Evolutionary conservation across 2,888 invertebrate genomes (phyloP).

Genomic region (Watsonalla cultraria): DNA sequence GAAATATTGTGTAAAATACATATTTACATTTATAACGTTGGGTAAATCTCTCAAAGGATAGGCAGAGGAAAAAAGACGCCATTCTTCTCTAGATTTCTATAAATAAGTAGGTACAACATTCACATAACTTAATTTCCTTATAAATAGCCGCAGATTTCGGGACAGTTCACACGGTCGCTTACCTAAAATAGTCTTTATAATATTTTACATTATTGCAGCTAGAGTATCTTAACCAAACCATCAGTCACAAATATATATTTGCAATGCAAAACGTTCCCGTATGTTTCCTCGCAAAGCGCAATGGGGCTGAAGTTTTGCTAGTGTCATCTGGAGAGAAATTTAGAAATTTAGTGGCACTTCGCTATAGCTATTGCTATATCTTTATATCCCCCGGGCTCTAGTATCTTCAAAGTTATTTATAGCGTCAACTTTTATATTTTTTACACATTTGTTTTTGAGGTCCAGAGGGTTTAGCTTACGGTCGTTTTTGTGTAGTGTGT

Average conservation of each 20-base stretch:
- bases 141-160: too few species aligned
- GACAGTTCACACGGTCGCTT: too few species aligned
- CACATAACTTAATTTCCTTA: too few species aligned
- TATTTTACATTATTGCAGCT: too few species aligned
- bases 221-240: too few species aligned
- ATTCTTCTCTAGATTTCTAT: too few species aligned
- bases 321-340: slow-evolving; percentile 63
- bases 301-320: slow-evolving; percentile 54
- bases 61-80: neutral
- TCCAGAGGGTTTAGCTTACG: slow-evolving; percentile 1
- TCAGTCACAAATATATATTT: neutral
- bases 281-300: slow-evolving; percentile 32
- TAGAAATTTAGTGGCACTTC: slow-evolving; percentile 56
- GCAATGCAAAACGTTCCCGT: slow-evolving; percentile 15
- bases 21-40: too few species aligned
- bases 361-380: slow-evolving; percentile 39
- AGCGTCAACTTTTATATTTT: slow-evolving; percentile 9
- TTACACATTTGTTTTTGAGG: neutral
- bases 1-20: too few species aligned
- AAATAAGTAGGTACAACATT: too few species aligned
- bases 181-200: too few species aligned
- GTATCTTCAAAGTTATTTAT: slow-evolving; percentile 32
- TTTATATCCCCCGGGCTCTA: slow-evolving; percentile 24
- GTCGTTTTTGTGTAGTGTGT: too few species aligned
- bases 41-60: too few species aligned